Evolutionary conservation across 2,113 vertebrate genomes (phyloP).

Genomic region (Sinocyclocheilus anshuiensis): DNA sequence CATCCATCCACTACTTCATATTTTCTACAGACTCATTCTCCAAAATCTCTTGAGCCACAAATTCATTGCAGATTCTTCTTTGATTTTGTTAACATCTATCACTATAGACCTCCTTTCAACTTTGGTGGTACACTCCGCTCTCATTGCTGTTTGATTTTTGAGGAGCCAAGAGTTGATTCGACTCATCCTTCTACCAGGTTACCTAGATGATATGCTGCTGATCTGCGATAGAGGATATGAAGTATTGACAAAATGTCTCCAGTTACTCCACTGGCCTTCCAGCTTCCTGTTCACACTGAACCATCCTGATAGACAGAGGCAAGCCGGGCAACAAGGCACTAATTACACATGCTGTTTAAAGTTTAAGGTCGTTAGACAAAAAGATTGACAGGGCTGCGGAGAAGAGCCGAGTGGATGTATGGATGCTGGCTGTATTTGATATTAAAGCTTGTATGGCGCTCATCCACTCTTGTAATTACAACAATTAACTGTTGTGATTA

Average conservation of each 20-base stretch:
- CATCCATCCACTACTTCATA: constrained; percentile 27
- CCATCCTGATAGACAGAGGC: neutral
- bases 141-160: constrained; percentile 3
- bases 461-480: constrained; percentile 38
- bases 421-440: neutral
- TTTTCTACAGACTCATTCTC: constrained; percentile 34
- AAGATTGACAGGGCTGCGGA: constrained; percentile 8
- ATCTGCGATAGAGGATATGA: constrained; percentile 30
- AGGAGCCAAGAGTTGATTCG: neutral
- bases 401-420: neutral
- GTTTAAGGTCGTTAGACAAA: neutral
- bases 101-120: constrained; percentile 30
- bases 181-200: constrained; percentile 45
- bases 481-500: constrained; percentile 46
- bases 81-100: constrained; percentile 40
- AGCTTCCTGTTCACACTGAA: neutral
- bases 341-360: constrained; percentile 22
- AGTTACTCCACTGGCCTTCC: constrained; percentile 18
- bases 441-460: neutral
- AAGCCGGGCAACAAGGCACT: neutral
- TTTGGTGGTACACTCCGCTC: constrained; percentile 30
- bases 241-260: constrained; percentile 54
- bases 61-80: constrained; percentile 25
- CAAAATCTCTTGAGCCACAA: constrained; percentile 36
- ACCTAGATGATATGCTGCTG: constrained; percentile 39